A percentile compares a stretch with the other conserved stretches of the same genome.
These are phyloP conservation scores for Squalus acanthias DNA, from an alignment of 2,797 vertebrate genomes.

Conservation along the genomic window DNA sequence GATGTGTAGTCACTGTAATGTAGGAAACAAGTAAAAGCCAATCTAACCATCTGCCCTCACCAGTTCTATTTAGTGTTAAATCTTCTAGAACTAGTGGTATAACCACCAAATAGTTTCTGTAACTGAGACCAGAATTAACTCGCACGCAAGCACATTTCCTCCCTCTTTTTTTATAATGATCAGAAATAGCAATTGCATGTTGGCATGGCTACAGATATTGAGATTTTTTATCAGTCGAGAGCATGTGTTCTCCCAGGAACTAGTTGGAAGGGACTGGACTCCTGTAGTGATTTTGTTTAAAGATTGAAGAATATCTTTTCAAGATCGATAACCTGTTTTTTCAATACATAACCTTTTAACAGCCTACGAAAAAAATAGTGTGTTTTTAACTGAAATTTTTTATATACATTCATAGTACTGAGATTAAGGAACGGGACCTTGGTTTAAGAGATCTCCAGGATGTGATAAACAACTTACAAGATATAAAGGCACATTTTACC, in stretches of 20 bases:
- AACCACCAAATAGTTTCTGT: too few species aligned
- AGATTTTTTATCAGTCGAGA: neutral
- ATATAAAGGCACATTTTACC: neutral
- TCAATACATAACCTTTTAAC: neutral
- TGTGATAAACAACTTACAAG: neutral
- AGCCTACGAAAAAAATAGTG: neutral
- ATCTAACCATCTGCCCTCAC: neutral
- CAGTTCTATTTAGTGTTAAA: too few species aligned
- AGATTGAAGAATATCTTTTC: neutral
- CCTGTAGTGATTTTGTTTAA: neutral
- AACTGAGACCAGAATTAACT: too few species aligned
- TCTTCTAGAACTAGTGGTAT: too few species aligned
- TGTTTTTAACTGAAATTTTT: too few species aligned
- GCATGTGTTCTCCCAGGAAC: neutral
- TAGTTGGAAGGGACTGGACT: neutral
- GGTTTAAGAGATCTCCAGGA: neutral
- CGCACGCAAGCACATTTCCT: too few species aligned
- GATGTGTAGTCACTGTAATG: too few species aligned
- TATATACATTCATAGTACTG: neutral
- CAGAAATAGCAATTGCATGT: too few species aligned
- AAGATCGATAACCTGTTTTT: neutral
- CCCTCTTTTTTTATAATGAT: too few species aligned
- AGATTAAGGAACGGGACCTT: neutral
- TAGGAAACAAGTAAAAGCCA: neutral
- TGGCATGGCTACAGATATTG: too few species aligned